Conservation (phyloP, 2,113 vertebrate genomes). For the Jacana jacana region DNA sequence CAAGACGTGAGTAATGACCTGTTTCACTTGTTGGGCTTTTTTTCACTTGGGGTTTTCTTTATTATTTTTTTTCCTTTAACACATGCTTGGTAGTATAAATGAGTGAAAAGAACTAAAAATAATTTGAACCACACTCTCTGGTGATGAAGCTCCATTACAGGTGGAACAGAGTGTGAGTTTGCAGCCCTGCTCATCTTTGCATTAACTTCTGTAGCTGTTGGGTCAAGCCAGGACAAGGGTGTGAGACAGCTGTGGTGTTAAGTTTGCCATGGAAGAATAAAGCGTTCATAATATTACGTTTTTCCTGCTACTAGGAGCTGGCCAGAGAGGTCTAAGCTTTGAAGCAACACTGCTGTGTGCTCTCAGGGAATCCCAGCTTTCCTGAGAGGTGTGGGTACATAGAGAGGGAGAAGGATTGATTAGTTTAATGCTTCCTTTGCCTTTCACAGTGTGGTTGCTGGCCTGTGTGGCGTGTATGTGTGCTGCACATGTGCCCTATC, state of each 20-base stretch:
- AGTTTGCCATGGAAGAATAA: not conserved
- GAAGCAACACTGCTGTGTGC: not conserved
- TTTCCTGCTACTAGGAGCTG: not conserved
- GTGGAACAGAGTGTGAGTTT: not conserved
- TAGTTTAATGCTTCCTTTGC: not conserved
- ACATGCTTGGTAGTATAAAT: not conserved
- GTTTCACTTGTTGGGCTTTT: not conserved
- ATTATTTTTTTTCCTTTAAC: not conserved
- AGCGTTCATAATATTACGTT: not conserved
- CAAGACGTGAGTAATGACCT: not conserved
- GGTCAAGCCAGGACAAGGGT: not conserved
- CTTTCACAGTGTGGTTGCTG: not conserved
- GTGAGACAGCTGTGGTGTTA: not conserved
- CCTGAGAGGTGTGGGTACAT: not conserved
- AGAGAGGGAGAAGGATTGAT: not conserved
- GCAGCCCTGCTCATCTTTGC: not conserved
- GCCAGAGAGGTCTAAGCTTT: not conserved
- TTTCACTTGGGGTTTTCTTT: not conserved
- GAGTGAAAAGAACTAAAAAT: not conserved
- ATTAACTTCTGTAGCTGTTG: not conserved
- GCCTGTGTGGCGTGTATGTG: rapidly evolving
- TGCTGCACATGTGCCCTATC: not conserved
- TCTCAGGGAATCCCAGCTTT: not conserved
- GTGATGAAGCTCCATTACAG: not conserved
- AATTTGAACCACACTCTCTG: not conserved